Evolutionary conservation across 2,797 vertebrate genomes (phyloP), one percentile per base, ranked within the genome.

Genomic region (Anguilla megastoma): DNA sequence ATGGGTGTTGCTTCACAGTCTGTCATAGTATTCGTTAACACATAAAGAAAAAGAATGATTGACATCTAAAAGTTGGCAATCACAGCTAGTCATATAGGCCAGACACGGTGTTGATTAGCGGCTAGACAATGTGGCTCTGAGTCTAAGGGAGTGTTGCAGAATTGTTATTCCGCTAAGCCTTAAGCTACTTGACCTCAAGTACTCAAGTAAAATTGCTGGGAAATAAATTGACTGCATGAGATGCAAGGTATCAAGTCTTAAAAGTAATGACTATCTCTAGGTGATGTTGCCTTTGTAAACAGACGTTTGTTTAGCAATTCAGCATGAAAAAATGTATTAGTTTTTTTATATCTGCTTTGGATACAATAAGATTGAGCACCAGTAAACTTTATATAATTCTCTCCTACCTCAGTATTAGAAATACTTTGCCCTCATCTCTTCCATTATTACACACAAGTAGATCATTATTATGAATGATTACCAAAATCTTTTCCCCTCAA

Each of bases 21-120:
- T 24, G 45, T 50, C 45, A n/a, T 50, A n/a, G 41, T 82, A n/a
- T 82, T 82, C 8, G n/a, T 82, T 82, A 82, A 82, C 21, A 82
- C 79, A 41, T 79, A 24, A 50, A 48, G 16, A 82, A 21, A 82
- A 21, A 82, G 14, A 48, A 45, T 82, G 41, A 21, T 82, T n/a
- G 50, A 82, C 18, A n/a, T 1, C 79, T 6, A 48, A 50, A 79
- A 9, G 9, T 82, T 48, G 30, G 6, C 74, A 79, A 18, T 21
- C 74, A 1, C 3, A 36, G 16, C 6, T 18, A 21, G 33, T 45
- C 33, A 79, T 79, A 21, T 79, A 41, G 36, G 74, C 12, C 36
- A 79, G 36, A 21, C 33, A 45, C 21, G 3, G 41, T 82, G 41
- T 82, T 82, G 74, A 79, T 36, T 41, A 82, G 79, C 48, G 79